phyloP scores from a whole-genome alignment of 2,888 invertebrate species.

The Meteorus colon region DNA sequence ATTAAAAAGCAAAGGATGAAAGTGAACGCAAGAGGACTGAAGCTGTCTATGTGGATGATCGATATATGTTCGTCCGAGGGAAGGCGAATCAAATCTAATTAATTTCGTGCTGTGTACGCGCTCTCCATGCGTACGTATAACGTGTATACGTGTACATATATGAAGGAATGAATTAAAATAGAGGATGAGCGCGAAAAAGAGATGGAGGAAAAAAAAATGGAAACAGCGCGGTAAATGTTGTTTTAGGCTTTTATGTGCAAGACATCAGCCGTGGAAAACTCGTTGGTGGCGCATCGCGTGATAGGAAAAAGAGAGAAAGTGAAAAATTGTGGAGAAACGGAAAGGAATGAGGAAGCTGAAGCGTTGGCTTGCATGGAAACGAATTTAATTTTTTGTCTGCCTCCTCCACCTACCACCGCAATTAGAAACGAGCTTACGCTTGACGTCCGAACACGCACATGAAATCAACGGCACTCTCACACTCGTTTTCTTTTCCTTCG shows the following conservation, averaged over 20 bases:
- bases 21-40: conserved; percentile 56
- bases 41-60: conserved; percentile 45
- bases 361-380: conserved; percentile 46
- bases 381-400: conserved; percentile 52
- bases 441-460: conserved; percentile 52
- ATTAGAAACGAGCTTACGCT: conserved; percentile 56
- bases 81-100: conserved; percentile 53
- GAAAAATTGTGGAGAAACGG: conserved; percentile 22
- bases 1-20: conserved; percentile 61
- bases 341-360: conserved; percentile 38
- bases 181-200: conserved; percentile 34
- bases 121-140: conserved; percentile 28
- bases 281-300: conserved; percentile 40
- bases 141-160: neutral
- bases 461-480: conserved; percentile 50
- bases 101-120: conserved; percentile 45
- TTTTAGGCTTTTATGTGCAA: conserved; percentile 59
- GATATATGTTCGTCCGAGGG: conserved; percentile 41
- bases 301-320: conserved; percentile 38
- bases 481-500: conserved; percentile 41
- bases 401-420: conserved; percentile 48
- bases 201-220: conserved; percentile 40
- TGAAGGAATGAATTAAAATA: conserved; percentile 35
- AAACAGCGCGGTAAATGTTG: conserved; percentile 56
- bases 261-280: conserved; percentile 47